phyloP scores from a whole-genome alignment of 2,888 invertebrate species.

The Eumerus sabulonum region DNA sequence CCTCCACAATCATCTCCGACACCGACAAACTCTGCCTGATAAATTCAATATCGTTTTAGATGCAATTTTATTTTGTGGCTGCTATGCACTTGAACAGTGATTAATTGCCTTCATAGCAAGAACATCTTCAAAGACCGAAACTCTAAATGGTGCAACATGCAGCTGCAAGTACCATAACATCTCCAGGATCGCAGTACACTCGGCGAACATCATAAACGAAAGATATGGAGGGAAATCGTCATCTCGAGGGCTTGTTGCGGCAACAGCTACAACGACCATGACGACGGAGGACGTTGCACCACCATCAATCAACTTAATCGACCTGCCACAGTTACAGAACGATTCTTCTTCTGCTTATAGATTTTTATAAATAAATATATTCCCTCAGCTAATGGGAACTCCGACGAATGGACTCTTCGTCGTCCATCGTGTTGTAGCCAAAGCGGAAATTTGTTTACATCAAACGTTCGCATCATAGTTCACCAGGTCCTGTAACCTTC shows the following conservation, averaged over 20 bases:
- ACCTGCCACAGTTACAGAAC: slow-evolving; percentile 65
- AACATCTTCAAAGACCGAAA: slow-evolving; percentile 49
- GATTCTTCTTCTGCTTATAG: slow-evolving; percentile 14
- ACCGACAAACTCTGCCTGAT: slow-evolving; percentile 28
- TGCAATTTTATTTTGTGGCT: slow-evolving; percentile 35
- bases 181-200: slow-evolving; percentile 49
- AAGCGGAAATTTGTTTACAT: slow-evolving; percentile 13
- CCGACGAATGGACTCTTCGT: not conserved
- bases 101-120: slow-evolving; percentile 48
- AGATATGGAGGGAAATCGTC: slow-evolving; percentile 33
- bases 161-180: slow-evolving; percentile 13
- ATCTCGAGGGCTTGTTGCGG: slow-evolving; percentile 43
- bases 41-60: slow-evolving; percentile 42
- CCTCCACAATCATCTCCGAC: slow-evolving; percentile 55
- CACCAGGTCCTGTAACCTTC: slow-evolving; percentile 14
- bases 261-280: not conserved
- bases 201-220: not conserved
- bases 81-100: slow-evolving; percentile 51
- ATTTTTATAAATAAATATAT: not conserved
- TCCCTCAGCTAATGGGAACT: not conserved
- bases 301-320: slow-evolving; percentile 67
- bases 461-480: slow-evolving; percentile 27
- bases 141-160: slow-evolving; percentile 55
- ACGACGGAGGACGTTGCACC: slow-evolving; percentile 7
- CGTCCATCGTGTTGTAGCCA: slow-evolving; percentile 1